Conservation (phyloP, 2,797 vertebrate species). For the Myripristis jacobus region DNA sequence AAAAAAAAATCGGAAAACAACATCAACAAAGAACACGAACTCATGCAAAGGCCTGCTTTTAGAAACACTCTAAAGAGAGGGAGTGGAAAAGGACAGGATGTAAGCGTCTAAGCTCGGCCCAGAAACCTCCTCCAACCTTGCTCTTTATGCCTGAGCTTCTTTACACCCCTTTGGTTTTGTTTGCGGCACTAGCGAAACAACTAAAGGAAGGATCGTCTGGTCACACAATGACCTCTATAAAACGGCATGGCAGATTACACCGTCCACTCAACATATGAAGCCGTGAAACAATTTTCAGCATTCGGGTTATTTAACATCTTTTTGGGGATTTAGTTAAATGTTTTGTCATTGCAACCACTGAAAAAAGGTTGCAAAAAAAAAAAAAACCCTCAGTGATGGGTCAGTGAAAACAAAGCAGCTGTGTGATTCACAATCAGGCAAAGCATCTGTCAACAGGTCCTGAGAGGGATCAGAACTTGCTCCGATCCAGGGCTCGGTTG, state of each 20-base stretch:
- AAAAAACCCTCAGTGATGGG: conserved; percentile 19
- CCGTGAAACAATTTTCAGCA: background rate
- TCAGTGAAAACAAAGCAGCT: conserved; percentile 3
- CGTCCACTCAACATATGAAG: conserved; percentile 20
- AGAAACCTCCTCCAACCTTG: conserved; percentile 62
- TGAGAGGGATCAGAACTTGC: conserved; percentile 51
- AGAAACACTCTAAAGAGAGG: conserved; percentile 68
- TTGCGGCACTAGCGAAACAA: conserved; percentile 50
- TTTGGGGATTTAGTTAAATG: background rate
- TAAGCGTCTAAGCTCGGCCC: conserved; percentile 64
- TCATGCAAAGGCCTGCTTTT: conserved; percentile 74
- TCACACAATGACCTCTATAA: conserved; percentile 27
- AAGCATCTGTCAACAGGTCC: conserved; percentile 37
- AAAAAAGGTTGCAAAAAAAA: conserved; percentile 2
- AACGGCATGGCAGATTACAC: background rate
- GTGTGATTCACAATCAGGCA: conserved; percentile 23
- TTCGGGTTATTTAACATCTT: background rate
- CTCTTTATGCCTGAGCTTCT: conserved; percentile 54
- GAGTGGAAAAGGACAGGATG: conserved; percentile 71
- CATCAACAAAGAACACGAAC: conserved; percentile 80
- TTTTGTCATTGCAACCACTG: background rate
- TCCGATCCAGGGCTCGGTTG: conserved; percentile 32
- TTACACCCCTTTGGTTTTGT: conserved; percentile 62
- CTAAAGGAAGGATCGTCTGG: conserved; percentile 38
- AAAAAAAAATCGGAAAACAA: conserved; percentile 71